These are phyloP conservation scores for Pseudolaguvia tuberculata DNA, from an alignment of 2,113 vertebrate genomes.

Conservation along the genomic window DNA sequence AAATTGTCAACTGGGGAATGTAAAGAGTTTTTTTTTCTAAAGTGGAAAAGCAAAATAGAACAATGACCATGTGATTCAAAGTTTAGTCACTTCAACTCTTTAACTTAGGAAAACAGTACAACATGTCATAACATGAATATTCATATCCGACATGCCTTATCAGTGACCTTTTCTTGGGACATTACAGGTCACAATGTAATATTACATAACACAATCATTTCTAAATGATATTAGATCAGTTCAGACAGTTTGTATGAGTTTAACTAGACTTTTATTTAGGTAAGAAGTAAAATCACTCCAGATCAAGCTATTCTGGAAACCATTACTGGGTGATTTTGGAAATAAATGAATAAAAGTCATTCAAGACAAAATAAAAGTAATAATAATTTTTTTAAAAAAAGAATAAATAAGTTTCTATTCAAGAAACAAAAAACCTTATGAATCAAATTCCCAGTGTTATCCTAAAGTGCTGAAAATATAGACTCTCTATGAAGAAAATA, in stretches of 20 bases:
- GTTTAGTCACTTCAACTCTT: neutral
- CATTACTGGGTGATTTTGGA: no score
- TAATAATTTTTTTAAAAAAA: no score
- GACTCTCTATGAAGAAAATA: no score
- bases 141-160: neutral
- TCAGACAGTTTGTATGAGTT: neutral
- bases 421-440: no score
- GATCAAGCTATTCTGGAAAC: no score
- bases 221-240: neutral
- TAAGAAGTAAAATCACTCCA: neutral
- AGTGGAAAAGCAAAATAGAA: slow-evolving; percentile 2
- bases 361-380: no score
- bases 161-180: neutral
- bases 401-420: no score
- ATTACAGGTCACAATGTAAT: neutral
- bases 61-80: neutral
- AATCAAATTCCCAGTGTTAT: no score
- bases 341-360: no score
- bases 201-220: neutral
- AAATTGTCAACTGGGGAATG: neutral
- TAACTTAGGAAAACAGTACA: neutral
- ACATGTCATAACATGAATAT: slow-evolving; percentile 3
- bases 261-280: neutral
- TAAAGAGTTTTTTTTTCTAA: neutral
- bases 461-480: no score